Conservation (phyloP, 2,888 invertebrate species). For the Schrankia costaestrigalis region DNA sequence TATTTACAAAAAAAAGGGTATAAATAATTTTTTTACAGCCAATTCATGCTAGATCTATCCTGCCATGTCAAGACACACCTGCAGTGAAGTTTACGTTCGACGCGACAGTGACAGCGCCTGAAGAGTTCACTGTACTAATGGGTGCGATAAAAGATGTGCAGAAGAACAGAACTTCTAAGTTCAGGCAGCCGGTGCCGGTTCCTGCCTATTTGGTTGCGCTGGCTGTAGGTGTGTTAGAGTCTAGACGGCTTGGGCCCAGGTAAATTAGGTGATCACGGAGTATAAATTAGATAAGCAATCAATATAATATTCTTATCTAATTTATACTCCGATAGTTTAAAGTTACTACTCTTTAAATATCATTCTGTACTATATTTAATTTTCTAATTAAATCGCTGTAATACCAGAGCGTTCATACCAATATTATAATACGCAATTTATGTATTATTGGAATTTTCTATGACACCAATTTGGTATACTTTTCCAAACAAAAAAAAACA, state of each 20-base stretch:
- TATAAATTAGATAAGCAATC: too few relatives aligned
- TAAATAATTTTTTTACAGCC: constrained; percentile 71
- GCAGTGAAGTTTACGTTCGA: constrained; percentile 92
- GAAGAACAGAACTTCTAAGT: constrained; percentile 76
- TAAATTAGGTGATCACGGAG: too few relatives aligned
- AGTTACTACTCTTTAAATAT: too few relatives aligned
- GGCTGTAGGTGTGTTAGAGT: constrained; percentile 91
- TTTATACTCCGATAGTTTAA: too few relatives aligned
- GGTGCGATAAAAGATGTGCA: constrained; percentile 85
- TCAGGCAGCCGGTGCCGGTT: constrained; percentile 89
- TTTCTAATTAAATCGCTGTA: too few relatives aligned
- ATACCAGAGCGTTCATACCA: too few relatives aligned
- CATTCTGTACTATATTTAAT: too few relatives aligned
- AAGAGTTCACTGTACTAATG: constrained; percentile 91
- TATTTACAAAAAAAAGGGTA: neutral
- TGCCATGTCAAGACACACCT: constrained; percentile 97
- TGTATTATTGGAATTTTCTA: too few relatives aligned
- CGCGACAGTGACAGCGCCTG: constrained; percentile 86
- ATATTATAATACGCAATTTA: too few relatives aligned
- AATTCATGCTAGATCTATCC: constrained; percentile 92
- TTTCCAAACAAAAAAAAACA: too few relatives aligned
- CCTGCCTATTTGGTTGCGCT: constrained; percentile 95
- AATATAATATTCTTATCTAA: too few relatives aligned
- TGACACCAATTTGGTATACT: too few relatives aligned
- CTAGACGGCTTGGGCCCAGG: constrained; percentile 87